These are phyloP conservation scores for Clistopyga incitator DNA, from an alignment of 2,888 invertebrate genomes.

Conservation along the genomic window DNA sequence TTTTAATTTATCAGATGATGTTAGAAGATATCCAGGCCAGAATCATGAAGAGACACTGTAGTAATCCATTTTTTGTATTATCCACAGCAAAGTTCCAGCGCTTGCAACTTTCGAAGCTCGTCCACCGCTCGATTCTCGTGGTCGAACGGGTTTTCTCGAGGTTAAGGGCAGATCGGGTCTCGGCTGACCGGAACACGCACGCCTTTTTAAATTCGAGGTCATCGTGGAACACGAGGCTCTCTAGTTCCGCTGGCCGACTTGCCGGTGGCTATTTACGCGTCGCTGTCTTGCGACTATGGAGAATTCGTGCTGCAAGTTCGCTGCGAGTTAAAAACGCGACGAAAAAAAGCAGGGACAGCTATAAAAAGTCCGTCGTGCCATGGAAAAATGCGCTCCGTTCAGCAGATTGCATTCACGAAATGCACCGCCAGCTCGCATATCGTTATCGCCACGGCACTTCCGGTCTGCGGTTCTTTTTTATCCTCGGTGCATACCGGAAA, in stretches of 20 bases:
- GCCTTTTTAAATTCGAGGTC: constrained; percentile 52
- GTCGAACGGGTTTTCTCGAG: constrained; percentile 35
- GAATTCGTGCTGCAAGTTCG: constrained; percentile 20
- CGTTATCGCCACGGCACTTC: constrained; percentile 57
- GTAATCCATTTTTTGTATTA: background rate
- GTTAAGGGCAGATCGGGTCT: constrained; percentile 45
- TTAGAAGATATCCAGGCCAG: background rate
- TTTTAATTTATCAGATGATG: background rate
- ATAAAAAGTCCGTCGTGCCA: constrained; percentile 8
- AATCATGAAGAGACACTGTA: background rate
- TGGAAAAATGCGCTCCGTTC: constrained; percentile 60
- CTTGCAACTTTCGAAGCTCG: background rate
- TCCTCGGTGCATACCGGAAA: constrained; percentile 26
- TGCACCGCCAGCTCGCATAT: constrained; percentile 46
- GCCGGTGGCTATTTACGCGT: constrained; percentile 18
- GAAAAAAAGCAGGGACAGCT: constrained; percentile 2
- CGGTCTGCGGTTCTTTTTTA: constrained; percentile 36
- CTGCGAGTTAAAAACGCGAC: constrained; percentile 20
- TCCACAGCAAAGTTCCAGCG: background rate
- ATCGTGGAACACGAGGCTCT: constrained; percentile 21
- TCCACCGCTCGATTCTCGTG: background rate
- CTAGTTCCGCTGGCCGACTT: constrained; percentile 43
- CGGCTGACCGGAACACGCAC: constrained; percentile 30
- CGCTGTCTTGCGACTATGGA: constrained; percentile 24
- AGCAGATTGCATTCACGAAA: constrained; percentile 65